These are phyloP conservation scores for Zootoca vivipara DNA, from an alignment of 2,113 vertebrate genomes.

Conservation along the genomic window DNA sequence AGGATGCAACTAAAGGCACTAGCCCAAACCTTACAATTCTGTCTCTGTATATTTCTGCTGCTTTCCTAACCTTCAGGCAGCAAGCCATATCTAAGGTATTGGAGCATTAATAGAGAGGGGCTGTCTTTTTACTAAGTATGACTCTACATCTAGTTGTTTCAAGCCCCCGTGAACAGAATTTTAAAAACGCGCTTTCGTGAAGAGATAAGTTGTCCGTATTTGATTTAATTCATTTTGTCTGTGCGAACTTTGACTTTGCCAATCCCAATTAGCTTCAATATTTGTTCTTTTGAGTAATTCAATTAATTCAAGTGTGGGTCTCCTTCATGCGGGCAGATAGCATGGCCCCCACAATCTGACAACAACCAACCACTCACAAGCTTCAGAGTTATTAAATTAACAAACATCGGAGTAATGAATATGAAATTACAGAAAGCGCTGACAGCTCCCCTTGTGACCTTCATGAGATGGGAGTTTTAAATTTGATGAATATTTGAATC, in stretches of 20 bases:
- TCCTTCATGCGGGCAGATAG: constrained; percentile 13
- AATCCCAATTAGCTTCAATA: constrained; percentile 34
- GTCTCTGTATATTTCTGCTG: not conserved
- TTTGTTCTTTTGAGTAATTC: constrained; percentile 38
- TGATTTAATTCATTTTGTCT: constrained; percentile 33
- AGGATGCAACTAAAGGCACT: not conserved
- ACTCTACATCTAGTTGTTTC: not conserved
- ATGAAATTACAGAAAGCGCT: constrained; percentile 31
- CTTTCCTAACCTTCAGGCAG: not conserved
- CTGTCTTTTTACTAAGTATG: not conserved
- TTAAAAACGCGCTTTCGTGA: not conserved
- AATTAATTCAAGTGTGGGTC: constrained; percentile 30
- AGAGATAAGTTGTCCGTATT: not conserved
- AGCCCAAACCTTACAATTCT: not conserved
- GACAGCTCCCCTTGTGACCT: constrained; percentile 18
- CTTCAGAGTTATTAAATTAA: constrained; percentile 38
- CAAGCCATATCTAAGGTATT: not conserved
- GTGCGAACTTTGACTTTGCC: constrained; percentile 23
- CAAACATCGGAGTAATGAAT: constrained; percentile 40
- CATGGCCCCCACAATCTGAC: not conserved
- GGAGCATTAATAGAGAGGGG: not conserved
- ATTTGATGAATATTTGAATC: constrained; percentile 26
- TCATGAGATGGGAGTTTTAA: constrained; percentile 20
- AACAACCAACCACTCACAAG: constrained; percentile 16
- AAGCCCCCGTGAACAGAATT: not conserved